A percentile compares a stretch with the other conserved stretches of the same genome.
These are phyloP conservation scores for Caenorhabditis remanei DNA, from an alignment of 1,140 invertebrate species.

Conservation along the genomic window DNA sequence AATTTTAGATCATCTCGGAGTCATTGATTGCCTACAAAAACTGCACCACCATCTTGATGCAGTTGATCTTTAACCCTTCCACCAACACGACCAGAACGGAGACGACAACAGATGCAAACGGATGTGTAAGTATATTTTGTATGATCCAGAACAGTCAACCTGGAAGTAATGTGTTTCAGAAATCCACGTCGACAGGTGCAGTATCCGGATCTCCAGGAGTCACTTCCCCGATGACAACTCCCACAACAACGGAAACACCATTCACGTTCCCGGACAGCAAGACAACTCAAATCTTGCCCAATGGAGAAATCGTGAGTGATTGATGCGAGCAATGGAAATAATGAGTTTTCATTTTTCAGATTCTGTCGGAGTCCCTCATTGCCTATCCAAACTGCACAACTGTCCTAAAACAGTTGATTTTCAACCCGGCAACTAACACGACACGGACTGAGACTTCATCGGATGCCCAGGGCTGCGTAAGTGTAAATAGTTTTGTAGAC, in stretches of 20 bases:
- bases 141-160: not conserved
- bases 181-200: not conserved
- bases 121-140: conserved; percentile 1
- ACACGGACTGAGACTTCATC: not conserved
- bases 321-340: too few relatives aligned
- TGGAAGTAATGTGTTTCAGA: not conserved
- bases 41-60: not conserved
- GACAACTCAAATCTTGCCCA: not conserved
- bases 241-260: too few relatives aligned
- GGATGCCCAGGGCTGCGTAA: not conserved
- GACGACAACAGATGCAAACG: not conserved
- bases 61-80: conserved; percentile 8
- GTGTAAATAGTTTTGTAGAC: too few relatives aligned
- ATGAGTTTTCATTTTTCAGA: not conserved
- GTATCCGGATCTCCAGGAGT: too few relatives aligned
- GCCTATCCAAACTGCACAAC: conserved; percentile 11
- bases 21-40: conserved; percentile 9
- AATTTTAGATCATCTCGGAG: conserved; percentile 13
- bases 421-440: not conserved
- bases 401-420: not conserved
- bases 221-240: too few relatives aligned
- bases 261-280: not conserved
- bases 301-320: not conserved
- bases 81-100: conserved; percentile 13
- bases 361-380: not conserved